These are phyloP conservation scores for Nannospalax galili DNA, from an alignment of 2,113 vertebrate genomes.

Conservation along the genomic window DNA sequence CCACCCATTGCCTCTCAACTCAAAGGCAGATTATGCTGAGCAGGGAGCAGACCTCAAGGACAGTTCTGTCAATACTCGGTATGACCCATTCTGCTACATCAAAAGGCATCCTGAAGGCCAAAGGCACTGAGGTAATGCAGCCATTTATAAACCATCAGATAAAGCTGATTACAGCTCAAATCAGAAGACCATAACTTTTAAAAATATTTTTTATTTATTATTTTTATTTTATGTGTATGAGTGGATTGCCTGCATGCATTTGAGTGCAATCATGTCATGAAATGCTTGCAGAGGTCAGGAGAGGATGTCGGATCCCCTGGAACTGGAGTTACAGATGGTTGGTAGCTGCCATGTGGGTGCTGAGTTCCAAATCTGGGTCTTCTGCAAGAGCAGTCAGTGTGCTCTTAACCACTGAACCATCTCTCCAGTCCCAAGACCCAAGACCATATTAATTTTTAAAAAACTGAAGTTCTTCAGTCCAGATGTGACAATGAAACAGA, in stretches of 20 bases:
- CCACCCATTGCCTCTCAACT: not conserved
- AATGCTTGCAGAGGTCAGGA: too few species aligned
- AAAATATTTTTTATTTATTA: not conserved
- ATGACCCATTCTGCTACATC: constrained; percentile 53
- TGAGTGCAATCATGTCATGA: too few species aligned
- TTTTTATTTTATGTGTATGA: too few species aligned
- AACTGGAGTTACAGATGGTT: too few species aligned
- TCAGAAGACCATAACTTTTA: not conserved
- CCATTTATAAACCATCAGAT: constrained; percentile 68
- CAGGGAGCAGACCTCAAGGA: not conserved
- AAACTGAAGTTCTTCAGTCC: constrained; percentile 60
- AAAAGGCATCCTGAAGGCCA: constrained; percentile 51
- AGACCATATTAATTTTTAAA: too few species aligned
- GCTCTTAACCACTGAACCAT: too few species aligned
- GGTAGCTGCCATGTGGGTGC: too few species aligned
- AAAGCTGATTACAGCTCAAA: constrained; percentile 62
- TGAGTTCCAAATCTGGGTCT: too few species aligned
- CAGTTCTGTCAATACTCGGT: not conserved
- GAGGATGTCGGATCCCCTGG: too few species aligned
- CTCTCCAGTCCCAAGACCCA: too few species aligned
- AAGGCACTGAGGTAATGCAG: constrained; percentile 43
- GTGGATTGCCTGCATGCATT: too few species aligned
- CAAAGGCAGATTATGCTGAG: not conserved
- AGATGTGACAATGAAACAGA: constrained; percentile 15
- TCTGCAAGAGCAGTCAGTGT: too few species aligned